Percentiles rank a stretch among this genome's conserved stretches.
Evolutionary conservation across 2,888 invertebrate genomes (phyloP).

Genomic region (Cactoblastis cactorum): DNA sequence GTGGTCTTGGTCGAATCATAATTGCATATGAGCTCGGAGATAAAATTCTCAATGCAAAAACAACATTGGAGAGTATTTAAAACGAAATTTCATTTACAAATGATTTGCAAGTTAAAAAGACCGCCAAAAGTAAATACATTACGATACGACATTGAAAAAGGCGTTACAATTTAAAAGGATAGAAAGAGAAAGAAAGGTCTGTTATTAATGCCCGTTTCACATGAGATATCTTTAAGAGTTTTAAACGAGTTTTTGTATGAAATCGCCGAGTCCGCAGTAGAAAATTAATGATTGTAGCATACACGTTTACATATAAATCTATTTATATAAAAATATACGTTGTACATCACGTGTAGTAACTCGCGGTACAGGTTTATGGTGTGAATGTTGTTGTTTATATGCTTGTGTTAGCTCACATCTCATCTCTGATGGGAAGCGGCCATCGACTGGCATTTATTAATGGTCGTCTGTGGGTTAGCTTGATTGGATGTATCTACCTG

Average conservation of each 20-base stretch:
- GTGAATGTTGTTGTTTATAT: constrained; percentile 35
- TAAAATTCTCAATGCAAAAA: constrained; percentile 61
- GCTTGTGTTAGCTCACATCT: constrained; percentile 27
- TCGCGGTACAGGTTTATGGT: constrained; percentile 38
- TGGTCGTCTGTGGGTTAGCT: constrained; percentile 25
- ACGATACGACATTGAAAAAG: constrained; percentile 16
- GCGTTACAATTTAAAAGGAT: constrained; percentile 24
- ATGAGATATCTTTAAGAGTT: constrained; percentile 28
- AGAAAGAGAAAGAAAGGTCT: constrained; percentile 32
- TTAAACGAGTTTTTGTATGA: constrained; percentile 53
- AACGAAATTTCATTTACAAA: constrained; percentile 12
- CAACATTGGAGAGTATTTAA: constrained; percentile 27
- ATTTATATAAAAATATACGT: constrained; percentile 19
- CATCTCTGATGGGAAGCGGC: constrained; percentile 33
- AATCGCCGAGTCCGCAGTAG: constrained; percentile 44
- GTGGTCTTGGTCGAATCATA: constrained; percentile 70
- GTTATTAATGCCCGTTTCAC: constrained; percentile 34
- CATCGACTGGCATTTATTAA: constrained; percentile 32
- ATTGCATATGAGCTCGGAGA: constrained; percentile 71
- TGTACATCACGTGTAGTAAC: constrained; percentile 24
- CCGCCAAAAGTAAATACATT: not conserved
- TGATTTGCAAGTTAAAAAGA: constrained; percentile 14
- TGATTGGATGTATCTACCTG: constrained; percentile 29
- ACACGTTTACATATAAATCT: constrained; percentile 16
- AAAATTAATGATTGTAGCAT: constrained; percentile 49